Percentiles rank a stretch among this genome's conserved stretches.
phyloP scores from a whole-genome alignment of 2,113 vertebrate genomes.

The Oreochromis tanganicae region DNA sequence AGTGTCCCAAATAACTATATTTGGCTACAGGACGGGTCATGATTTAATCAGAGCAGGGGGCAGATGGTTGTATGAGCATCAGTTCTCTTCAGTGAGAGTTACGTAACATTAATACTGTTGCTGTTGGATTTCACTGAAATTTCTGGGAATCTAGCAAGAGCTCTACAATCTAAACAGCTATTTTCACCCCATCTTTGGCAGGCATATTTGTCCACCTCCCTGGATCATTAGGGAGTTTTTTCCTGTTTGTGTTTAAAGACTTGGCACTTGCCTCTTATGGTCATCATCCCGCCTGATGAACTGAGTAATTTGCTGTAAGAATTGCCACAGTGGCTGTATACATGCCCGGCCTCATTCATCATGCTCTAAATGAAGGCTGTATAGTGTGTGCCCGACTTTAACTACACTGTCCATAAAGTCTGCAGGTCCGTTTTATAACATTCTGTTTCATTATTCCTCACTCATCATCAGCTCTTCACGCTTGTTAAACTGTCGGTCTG shows the following conservation, averaged over 20 bases:
- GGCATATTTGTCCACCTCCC: not conserved
- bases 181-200: not conserved
- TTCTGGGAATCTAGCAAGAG: not conserved
- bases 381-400: slow-evolving; percentile 7
- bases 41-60: slow-evolving; percentile 28
- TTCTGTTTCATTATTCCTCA: not conserved
- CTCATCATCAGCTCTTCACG: not conserved
- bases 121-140: not conserved
- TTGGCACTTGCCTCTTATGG: not conserved
- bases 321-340: not conserved
- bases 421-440: not conserved
- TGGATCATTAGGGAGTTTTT: not conserved
- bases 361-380: not conserved
- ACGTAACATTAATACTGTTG: slow-evolving; percentile 37
- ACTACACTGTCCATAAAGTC: slow-evolving; percentile 11
- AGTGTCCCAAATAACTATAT: slow-evolving; percentile 24
- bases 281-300: slow-evolving; percentile 3
- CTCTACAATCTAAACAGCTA: not conserved
- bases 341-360: slow-evolving; percentile 8
- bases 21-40: not conserved
- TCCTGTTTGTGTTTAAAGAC: slow-evolving; percentile 12
- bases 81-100: not conserved
- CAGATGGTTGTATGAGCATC: slow-evolving; percentile 34
- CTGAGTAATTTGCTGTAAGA: slow-evolving; percentile 1
- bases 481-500: slow-evolving; percentile 2